Evolutionary conservation across 2,888 invertebrate species (phyloP).

Genomic region (Cyclophora albipunctata): DNA sequence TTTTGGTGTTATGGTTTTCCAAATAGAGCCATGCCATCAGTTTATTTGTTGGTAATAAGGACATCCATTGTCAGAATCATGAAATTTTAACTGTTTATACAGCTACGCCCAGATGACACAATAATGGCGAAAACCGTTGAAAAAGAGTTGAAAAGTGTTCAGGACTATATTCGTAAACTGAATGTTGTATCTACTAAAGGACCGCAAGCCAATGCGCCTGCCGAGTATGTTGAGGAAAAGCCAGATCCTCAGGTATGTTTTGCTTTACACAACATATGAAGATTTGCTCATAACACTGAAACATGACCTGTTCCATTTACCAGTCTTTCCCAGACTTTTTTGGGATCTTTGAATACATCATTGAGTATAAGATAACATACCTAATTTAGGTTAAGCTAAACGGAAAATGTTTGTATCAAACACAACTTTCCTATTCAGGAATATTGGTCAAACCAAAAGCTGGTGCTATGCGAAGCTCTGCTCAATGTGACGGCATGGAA

Average conservation of each 20-base stretch:
- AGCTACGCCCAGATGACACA: conserved; percentile 91
- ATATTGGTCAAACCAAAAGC: conserved; percentile 89
- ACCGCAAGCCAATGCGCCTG: conserved; percentile 83
- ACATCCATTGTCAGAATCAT: no score
- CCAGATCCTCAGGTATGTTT: conserved; percentile 78
- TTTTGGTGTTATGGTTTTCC: no score
- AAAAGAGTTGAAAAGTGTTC: conserved; percentile 86
- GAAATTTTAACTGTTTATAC: conserved; percentile 6
- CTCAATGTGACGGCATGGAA: conserved; percentile 93
- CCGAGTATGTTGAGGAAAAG: conserved; percentile 78
- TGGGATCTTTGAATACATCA: no score
- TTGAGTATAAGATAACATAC: no score
- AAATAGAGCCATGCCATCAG: no score
- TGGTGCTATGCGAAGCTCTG: conserved; percentile 92
- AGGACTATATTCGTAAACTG: conserved; percentile 90
- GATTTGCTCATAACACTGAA: neutral
- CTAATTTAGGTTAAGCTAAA: no score
- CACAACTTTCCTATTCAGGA: conserved; percentile 27
- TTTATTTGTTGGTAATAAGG: no score
- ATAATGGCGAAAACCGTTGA: conserved; percentile 88
- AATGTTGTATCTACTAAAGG: conserved; percentile 88
- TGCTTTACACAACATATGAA: no score
- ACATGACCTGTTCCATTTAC: no score
- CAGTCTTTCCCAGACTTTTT: no score
- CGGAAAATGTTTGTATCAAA: no score